Base-by-base conservation (phyloP, 1,140 invertebrate genomes). In the Stegodyphus mimosarum region DNA sequence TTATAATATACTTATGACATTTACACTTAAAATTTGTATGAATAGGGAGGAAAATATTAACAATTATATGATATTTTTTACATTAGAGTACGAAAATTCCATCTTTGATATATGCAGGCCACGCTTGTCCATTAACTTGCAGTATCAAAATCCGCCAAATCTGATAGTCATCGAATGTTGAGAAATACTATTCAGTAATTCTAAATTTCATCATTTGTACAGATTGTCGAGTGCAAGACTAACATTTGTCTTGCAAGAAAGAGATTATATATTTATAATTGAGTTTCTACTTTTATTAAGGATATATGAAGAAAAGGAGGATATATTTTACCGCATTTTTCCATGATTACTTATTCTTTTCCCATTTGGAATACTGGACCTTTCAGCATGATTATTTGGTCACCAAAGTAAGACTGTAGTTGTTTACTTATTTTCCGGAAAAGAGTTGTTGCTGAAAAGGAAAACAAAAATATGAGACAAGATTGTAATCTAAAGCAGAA, bases 1-100 rank as follows among this genome's bases (percentile, higher is more conserved):
- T 69, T 77, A 66, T 53, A 60, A 77, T 77, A 77, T 63, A 75
- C 17, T 66, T 49, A 77, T 77, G 74, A 77, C 74, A 77, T 77
- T 18, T 55, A 77, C 74, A 77, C 55, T 77, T 77, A 77, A 77
- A 77, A 77, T 77, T 77, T 77, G 74, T 77, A 77, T 77, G 74
- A 33, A 33, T 33, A 33, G 33, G 33, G 33, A 33, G 33, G 33
- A 33, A 33, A 33, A 33, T 33, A 33, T 33, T 33, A 33, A 33
- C 33, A 33, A 33, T 33, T 33, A 33, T 33, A 33, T 33, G 33
- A 33, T 33, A 49, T 15, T 51, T 72, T 51, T 51, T 50, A 51
- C 70, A 15, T 72, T 9, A n/a, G 10, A 15, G 17, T 51, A 51
- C 50, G 50, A 49, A 72, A 72, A 72, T 50, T 51, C 70, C 70